Evolutionary conservation across 2,113 vertebrate species (phyloP).

Genomic region (mouse (Mus musculus)): DNA sequence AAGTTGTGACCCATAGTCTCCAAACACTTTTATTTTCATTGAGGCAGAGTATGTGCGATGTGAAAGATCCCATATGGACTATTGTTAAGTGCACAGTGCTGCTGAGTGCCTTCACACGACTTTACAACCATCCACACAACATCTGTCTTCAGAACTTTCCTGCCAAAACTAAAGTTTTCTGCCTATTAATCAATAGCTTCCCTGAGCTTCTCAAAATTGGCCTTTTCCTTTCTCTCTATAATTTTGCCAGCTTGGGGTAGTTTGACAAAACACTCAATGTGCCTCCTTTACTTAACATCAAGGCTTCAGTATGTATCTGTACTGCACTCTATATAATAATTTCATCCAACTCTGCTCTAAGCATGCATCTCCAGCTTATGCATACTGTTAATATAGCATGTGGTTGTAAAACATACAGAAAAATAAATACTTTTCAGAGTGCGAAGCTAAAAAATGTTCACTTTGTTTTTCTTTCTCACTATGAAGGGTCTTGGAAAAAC

Average conservation of each 20-base stretch:
- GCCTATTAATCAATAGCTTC: neutral
- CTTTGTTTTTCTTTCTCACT: neutral
- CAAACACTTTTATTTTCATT: neutral
- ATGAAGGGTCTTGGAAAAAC: neutral
- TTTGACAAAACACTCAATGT: neutral
- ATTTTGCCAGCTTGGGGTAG: neutral
- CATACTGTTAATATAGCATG: neutral
- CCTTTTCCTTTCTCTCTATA: neutral
- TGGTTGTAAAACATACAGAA: neutral
- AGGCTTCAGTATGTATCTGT: neutral
- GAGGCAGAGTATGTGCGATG: neutral
- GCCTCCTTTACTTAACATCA: neutral
- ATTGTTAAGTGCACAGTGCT: neutral
- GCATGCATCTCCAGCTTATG: too few species aligned
- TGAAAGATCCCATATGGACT: neutral
- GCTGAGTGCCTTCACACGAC: neutral
- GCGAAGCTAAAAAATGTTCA: neutral
- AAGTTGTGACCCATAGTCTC: neutral
- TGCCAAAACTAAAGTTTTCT: neutral
- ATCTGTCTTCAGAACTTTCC: constrained; percentile 2
- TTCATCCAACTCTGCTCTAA: neutral
- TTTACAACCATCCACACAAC: neutral
- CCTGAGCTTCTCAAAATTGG: neutral
- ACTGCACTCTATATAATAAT: neutral
- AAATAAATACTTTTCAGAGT: constrained; percentile 4